Evolutionary conservation across 2,113 vertebrate genomes (phyloP).

Genomic region (Platichthys stellatus): DNA sequence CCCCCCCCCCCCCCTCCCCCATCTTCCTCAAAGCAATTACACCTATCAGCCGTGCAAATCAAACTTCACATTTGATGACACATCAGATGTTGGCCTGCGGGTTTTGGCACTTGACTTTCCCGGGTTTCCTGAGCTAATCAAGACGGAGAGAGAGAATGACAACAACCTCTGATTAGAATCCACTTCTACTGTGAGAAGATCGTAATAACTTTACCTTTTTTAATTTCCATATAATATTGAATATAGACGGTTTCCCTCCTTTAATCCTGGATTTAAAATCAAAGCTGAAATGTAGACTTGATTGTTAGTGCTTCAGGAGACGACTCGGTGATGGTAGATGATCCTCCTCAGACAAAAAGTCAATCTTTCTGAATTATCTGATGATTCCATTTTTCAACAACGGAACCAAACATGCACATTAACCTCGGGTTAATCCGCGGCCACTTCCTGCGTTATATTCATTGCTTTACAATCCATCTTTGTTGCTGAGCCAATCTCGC

Average conservation of each 20-base stretch:
- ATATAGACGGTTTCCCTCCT: too few species aligned
- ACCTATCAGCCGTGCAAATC: conserved; percentile 64
- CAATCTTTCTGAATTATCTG: conserved; percentile 34
- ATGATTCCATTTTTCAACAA: conserved; percentile 13
- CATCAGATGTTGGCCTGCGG: conserved; percentile 39
- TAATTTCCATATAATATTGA: too few species aligned
- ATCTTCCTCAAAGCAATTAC: conserved; percentile 68
- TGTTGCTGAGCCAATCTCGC: conserved; percentile 16
- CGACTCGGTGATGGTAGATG: too few species aligned
- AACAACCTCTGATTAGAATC: too few species aligned
- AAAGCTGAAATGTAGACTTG: too few species aligned
- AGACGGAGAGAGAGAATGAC: too few species aligned
- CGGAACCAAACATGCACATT: conserved; percentile 32
- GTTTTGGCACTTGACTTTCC: conserved; percentile 67
- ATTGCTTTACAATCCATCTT: conserved; percentile 31
- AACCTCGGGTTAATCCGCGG: conserved; percentile 37
- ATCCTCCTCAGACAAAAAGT: background rate
- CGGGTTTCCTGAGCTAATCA: conserved; percentile 60
- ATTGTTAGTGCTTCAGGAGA: too few species aligned
- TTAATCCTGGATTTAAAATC: too few species aligned
- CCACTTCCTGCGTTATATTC: conserved; percentile 6
- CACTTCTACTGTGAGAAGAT: too few species aligned
- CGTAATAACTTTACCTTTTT: too few species aligned
- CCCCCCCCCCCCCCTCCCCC: conserved; percentile 1
- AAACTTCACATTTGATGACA: conserved; percentile 67